phyloP scores from a whole-genome alignment of 2,888 invertebrate genomes.

The Uloborus plumipes region DNA sequence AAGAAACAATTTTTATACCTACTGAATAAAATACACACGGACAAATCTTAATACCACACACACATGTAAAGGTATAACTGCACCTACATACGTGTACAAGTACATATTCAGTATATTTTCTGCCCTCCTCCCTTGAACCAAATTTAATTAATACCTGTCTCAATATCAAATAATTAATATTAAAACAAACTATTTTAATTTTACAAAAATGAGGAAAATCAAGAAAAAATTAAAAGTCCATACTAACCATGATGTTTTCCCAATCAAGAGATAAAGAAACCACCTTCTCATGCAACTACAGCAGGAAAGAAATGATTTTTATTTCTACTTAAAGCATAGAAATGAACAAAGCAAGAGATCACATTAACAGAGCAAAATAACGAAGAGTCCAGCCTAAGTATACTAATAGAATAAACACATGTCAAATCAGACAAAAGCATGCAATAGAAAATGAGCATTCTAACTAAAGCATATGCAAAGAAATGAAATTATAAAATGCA shows the following conservation, averaged over 20 bases:
- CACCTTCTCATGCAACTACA: conserved; percentile 37
- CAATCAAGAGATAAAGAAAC: conserved; percentile 53
- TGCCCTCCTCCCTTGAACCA: no score
- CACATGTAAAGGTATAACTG: no score
- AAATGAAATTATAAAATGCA: conserved; percentile 3
- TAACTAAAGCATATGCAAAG: not conserved
- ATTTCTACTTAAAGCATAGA: no score
- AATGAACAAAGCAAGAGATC: conserved; percentile 43
- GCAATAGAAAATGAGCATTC: conserved; percentile 13
- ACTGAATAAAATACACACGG: no score
- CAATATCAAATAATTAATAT: no score
- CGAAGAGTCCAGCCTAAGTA: no score
- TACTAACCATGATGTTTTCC: conserved; percentile 46
- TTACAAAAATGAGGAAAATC: not conserved
- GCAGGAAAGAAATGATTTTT: conserved; percentile 22
- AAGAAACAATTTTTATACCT: no score
- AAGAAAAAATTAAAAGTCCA: not conserved
- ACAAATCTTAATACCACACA: no score
- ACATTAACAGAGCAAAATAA: conserved; percentile 23
- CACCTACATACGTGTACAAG: no score
- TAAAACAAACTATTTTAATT: no score
- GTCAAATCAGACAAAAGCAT: conserved; percentile 15
- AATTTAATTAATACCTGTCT: no score
- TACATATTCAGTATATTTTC: no score
- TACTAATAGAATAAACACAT: conserved; percentile 3